Base-by-base conservation (phyloP, 1,140 invertebrate species). In the Drosophila cardini region DNA sequence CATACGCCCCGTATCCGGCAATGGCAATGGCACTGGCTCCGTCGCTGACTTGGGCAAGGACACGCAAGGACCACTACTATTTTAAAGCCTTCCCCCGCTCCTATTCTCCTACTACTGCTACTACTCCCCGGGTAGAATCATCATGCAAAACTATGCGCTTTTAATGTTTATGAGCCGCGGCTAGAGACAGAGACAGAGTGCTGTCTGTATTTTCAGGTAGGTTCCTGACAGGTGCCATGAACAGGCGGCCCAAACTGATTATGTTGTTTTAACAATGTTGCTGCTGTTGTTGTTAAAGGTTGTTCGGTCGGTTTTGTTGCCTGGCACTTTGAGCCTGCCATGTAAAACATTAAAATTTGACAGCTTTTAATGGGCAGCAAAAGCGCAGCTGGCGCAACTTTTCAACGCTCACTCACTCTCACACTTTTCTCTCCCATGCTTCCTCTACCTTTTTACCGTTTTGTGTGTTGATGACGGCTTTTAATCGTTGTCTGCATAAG, bases 281-380 rank as follows among this genome's bases (percentile, higher is more conserved):
- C 38, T 64, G 73, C 46, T 77, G 50, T 21, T 58, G 46, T 60
- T 38, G 46, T 56, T 68, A 18, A 36, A 36, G 43, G 34, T 45
- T 60, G 56, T 45, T 45, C 32, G 57, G 57, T 46, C 56, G 57
- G 43, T 32, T 26, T 53, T 36, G 36, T 45, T 45, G 42, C 60
- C 43, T 86, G 75, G 76, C 76, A 84, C 79, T 89, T 80, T 80
- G 67, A 72, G 80, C 65, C 72, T 83, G 76, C 80, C 83, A 87
- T 86, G 83, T 86, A 77, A 86, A 86, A 86, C 83, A 86, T 86
- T 86, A 86, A 86, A 86, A 76, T 86, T 86, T 86, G 83, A 87
- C 83, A 86, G 83, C 75, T 76, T 87, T 86, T 86, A 86, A 87
- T 73, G 83, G 80, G 38, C 63, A 67, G 38, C 58, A 55, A 18